Evolutionary conservation across 2,113 vertebrate genomes (phyloP).

Genomic region (Alectura lathami): DNA sequence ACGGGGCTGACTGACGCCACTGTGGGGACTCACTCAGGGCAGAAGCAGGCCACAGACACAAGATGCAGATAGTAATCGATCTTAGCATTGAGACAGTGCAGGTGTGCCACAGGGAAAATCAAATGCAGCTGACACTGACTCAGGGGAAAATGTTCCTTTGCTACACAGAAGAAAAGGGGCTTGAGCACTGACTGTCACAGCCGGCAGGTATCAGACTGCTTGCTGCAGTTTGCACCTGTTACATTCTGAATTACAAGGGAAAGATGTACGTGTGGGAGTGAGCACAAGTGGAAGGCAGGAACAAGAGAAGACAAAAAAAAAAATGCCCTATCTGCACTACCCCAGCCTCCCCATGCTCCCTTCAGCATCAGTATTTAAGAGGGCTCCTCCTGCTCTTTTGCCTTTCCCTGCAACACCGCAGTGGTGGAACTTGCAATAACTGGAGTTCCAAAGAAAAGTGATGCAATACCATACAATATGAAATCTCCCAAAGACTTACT

Average conservation of each 20-base stretch:
- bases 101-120: neutral
- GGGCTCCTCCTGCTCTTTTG: neutral
- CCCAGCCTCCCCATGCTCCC: neutral
- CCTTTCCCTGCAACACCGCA: neutral
- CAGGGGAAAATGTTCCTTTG: neutral
- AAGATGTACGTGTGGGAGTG: rapidly evolving
- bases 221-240: neutral
- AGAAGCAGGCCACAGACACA: neutral
- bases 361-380: neutral
- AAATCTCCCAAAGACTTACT: neutral
- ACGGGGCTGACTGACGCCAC: no score
- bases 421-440: neutral
- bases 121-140: neutral
- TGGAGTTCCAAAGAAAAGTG: neutral
- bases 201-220: neutral
- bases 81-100: neutral
- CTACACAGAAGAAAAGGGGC: neutral
- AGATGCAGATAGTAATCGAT: neutral
- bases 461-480: neutral
- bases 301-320: neutral
- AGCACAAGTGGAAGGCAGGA: neutral
- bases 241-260: neutral
- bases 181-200: neutral
- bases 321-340: neutral
- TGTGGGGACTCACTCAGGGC: neutral